Conservation (phyloP, 2,113 vertebrate species). For the Neotoma lepida region DNA sequence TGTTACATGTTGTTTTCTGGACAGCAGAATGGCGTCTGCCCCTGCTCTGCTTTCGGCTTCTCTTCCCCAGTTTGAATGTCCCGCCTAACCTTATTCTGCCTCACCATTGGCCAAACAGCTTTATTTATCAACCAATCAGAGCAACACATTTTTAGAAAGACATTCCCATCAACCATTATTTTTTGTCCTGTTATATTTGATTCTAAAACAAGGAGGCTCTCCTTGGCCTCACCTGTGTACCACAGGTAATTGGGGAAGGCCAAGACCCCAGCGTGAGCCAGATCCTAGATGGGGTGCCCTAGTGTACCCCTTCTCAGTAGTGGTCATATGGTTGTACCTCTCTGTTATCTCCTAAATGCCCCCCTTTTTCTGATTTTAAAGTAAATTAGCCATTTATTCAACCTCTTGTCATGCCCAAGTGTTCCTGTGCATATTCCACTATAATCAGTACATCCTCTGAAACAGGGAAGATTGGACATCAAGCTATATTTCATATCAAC, state of each 20-base stretch:
- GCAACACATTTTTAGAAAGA: too few species aligned
- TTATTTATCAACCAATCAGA: too few species aligned
- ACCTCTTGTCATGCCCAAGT: constrained; percentile 72
- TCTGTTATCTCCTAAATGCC: constrained; percentile 54
- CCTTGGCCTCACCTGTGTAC: background rate
- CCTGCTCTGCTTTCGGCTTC: too few species aligned
- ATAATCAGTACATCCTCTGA: constrained; percentile 58
- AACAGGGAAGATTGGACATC: constrained; percentile 71
- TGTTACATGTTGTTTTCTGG: too few species aligned
- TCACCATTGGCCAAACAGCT: too few species aligned
- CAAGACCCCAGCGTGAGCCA: background rate
- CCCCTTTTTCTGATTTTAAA: constrained; percentile 52
- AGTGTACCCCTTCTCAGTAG: too few species aligned
- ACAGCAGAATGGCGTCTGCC: too few species aligned
- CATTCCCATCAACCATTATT: background rate
- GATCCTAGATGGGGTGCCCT: accelerated
- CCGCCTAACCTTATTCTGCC: too few species aligned
- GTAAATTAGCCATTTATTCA: constrained; percentile 18
- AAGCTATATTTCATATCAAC: constrained; percentile 70
- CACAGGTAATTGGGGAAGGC: background rate
- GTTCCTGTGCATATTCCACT: constrained; percentile 64
- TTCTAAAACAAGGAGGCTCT: background rate
- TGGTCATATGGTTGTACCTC: background rate
- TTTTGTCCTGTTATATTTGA: background rate
- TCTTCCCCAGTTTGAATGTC: too few species aligned